phyloP scores from a whole-genome alignment of 2,797 vertebrate species.

The Cephalopachus bancanus region DNA sequence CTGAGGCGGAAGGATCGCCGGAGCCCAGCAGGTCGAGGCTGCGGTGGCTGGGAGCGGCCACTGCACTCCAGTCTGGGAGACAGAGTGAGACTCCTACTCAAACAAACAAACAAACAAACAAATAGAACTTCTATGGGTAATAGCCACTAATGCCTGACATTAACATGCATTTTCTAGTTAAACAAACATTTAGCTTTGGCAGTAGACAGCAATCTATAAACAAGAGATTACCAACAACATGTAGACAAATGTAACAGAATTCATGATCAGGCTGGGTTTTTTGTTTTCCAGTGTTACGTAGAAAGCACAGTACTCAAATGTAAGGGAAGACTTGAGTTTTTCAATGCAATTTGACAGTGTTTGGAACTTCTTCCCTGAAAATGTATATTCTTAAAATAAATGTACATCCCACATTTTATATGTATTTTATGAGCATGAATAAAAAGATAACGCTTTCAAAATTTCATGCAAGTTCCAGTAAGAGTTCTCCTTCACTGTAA shows the following conservation, averaged over 20 bases:
- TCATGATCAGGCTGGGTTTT: background rate
- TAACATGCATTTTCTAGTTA: conserved; percentile 4
- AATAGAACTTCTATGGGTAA: background rate
- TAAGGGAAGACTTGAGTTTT: background rate
- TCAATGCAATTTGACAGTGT: background rate
- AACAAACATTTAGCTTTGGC: background rate
- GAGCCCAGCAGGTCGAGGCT: no score
- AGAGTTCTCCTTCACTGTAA: background rate
- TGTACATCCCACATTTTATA: background rate
- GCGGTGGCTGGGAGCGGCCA: no score
- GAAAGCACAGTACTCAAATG: background rate
- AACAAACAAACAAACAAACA: no score
- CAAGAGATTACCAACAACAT: background rate
- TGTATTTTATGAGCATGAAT: background rate
- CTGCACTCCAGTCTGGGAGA: no score
- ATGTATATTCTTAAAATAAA: conserved; percentile 7
- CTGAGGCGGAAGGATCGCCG: no score
- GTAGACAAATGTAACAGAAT: background rate
- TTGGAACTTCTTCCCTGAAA: conserved; percentile 30
- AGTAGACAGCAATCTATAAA: background rate
- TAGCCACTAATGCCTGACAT: background rate
- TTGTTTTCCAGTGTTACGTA: background rate
- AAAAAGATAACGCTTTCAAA: background rate
- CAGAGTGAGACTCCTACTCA: no score
- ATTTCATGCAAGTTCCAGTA: background rate